These are phyloP conservation scores for Lysiphlebus fabarum DNA, from an alignment of 1,140 invertebrate genomes.

Conservation along the genomic window DNA sequence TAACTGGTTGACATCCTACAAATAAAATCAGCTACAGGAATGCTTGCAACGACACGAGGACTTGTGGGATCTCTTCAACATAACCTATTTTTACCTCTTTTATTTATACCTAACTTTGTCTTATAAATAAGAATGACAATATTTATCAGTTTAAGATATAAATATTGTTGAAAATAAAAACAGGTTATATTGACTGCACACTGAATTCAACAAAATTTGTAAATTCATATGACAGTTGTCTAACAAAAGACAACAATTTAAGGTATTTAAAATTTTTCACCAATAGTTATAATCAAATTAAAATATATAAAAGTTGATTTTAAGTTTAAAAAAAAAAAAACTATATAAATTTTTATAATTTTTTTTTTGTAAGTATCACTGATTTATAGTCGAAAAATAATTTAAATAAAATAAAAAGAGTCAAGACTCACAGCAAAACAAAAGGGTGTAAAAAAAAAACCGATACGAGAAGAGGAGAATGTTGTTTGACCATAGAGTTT, in stretches of 20 bases:
- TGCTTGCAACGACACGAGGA: conserved; percentile 49
- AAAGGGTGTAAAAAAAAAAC: conserved; percentile 18
- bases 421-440: conserved; percentile 17
- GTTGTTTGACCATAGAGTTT: conserved; percentile 40
- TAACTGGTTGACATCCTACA: conserved; percentile 51
- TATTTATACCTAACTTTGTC: not conserved
- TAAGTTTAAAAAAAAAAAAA: too few relatives aligned
- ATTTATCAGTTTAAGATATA: not conserved
- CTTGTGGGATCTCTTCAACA: conserved; percentile 40
- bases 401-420: not conserved
- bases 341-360: too few relatives aligned
- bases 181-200: not conserved
- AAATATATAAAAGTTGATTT: too few relatives aligned
- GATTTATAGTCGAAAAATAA: too few relatives aligned
- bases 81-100: conserved; percentile 17
- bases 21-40: conserved; percentile 54
- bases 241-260: too few relatives aligned
- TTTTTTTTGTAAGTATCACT: too few relatives aligned
- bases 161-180: not conserved
- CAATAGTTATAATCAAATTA: too few relatives aligned
- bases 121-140: conserved; percentile 1
- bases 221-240: too few relatives aligned
- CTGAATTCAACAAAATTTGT: too few relatives aligned
- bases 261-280: too few relatives aligned
- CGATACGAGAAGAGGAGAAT: conserved; percentile 35